Evolutionary conservation across 2,888 invertebrate genomes (phyloP).

Genomic region (Lycia hirtaria): DNA sequence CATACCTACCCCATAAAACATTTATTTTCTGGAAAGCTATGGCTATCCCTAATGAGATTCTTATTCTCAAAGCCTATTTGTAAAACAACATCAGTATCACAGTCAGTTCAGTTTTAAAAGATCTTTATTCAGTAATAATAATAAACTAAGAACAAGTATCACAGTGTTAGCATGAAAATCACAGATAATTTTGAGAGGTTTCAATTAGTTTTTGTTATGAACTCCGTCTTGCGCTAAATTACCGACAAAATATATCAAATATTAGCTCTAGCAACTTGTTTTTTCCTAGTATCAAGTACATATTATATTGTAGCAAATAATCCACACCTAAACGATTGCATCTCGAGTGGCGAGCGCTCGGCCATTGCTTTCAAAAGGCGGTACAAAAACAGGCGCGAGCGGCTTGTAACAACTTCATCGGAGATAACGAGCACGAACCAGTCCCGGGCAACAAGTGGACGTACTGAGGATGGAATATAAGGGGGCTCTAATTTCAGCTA

Average conservation of each 20-base stretch:
- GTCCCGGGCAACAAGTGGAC: conserved; percentile 42
- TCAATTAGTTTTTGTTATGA: no score
- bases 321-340: conserved; percentile 1
- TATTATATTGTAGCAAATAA: conserved; percentile 6
- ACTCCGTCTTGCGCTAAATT: no score
- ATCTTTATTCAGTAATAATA: no score
- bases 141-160: no score
- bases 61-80: no score
- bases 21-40: no score
- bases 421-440: conserved; percentile 72
- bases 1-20: no score
- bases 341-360: conserved; percentile 6
- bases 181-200: no score
- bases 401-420: conserved; percentile 80
- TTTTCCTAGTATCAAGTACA: neutral
- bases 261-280: neutral
- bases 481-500: neutral
- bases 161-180: no score
- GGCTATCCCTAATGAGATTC: no score
- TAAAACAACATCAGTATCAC: no score
- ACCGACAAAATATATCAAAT: neutral
- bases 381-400: conserved; percentile 71
- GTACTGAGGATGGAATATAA: conserved; percentile 1
- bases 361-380: conserved; percentile 28
- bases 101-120: no score